Evolutionary conservation across 1,140 invertebrate genomes (phyloP).

Genomic region (Papilio polytes): DNA sequence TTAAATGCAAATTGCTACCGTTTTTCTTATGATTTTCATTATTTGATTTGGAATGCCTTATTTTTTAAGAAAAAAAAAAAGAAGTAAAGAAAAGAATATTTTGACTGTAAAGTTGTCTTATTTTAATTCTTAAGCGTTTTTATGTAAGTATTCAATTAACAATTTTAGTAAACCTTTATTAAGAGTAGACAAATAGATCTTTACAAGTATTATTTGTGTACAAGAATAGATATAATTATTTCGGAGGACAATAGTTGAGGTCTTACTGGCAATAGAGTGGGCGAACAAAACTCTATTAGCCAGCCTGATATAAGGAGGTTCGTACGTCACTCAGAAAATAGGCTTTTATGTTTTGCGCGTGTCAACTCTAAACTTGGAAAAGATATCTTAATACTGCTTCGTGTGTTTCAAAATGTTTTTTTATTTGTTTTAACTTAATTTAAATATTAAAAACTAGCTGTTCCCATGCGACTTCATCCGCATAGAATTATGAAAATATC

Average conservation of each 20-base stretch:
- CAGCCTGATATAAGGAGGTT: neutral
- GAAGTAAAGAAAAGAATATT: neutral
- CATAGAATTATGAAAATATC: too few relatives aligned
- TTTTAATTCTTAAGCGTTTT: neutral
- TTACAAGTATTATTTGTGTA: neutral
- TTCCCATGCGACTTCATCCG: too few relatives aligned
- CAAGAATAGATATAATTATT: constrained; percentile 18
- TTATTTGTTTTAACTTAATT: neutral
- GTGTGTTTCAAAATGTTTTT: neutral
- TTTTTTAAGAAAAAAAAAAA: neutral
- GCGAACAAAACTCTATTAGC: neutral
- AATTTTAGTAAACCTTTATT: neutral
- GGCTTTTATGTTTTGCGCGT: neutral
- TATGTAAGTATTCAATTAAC: neutral
- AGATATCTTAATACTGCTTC: neutral
- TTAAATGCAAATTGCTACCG: neutral
- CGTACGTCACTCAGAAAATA: constrained; percentile 3
- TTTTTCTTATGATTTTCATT: neutral
- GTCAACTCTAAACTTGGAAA: neutral
- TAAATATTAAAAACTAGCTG: neutral
- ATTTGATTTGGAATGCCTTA: neutral
- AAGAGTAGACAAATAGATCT: neutral
- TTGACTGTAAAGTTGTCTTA: too few relatives aligned
- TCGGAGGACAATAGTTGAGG: neutral
- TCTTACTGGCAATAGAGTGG: neutral